A percentile compares a stretch with the other conserved stretches of the same genome.
phyloP scores from a whole-genome alignment of 2,888 invertebrate species.

The Latrodectus hesperus region DNA sequence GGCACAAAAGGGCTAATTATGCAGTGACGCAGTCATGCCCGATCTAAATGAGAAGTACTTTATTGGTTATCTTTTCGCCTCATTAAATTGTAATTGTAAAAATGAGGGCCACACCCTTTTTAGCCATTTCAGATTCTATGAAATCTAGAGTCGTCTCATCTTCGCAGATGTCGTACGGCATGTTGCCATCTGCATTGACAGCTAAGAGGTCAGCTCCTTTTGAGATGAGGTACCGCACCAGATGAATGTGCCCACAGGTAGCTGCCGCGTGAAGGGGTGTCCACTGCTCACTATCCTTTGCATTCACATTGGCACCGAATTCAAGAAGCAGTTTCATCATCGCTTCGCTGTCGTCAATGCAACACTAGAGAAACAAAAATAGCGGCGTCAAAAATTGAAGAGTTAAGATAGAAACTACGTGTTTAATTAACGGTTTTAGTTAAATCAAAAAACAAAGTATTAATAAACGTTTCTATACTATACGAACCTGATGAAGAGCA shows the following conservation, averaged over 20 bases:
- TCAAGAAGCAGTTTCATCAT: constrained; percentile 94
- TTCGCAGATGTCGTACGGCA: constrained; percentile 99
- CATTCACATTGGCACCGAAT: constrained; percentile 93
- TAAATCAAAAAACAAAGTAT: background rate
- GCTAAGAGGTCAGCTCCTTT: constrained; percentile 95
- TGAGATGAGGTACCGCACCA: constrained; percentile 90
- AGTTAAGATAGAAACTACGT: background rate
- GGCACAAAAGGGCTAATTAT: too few relatives aligned
- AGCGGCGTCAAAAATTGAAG: background rate
- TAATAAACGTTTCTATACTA: background rate
- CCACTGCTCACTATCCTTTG: constrained; percentile 97
- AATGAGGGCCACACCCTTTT: constrained; percentile 75
- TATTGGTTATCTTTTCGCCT: too few relatives aligned
- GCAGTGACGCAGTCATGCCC: too few relatives aligned
- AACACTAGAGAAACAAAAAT: constrained; percentile 80
- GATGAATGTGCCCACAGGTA: constrained; percentile 96
- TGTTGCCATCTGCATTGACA: constrained; percentile 99
- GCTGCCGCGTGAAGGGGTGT: constrained; percentile 99
- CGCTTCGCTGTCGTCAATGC: constrained; percentile 98
- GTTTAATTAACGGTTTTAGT: too few relatives aligned
- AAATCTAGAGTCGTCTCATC: constrained; percentile 96
- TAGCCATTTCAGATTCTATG: constrained; percentile 97
- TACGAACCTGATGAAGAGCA: constrained; percentile 89
- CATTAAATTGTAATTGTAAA: too few relatives aligned
- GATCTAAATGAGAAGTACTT: too few relatives aligned